Base-by-base conservation (phyloP, 2,797 vertebrate genomes). In the Notoglanidium macrostoma region DNA sequence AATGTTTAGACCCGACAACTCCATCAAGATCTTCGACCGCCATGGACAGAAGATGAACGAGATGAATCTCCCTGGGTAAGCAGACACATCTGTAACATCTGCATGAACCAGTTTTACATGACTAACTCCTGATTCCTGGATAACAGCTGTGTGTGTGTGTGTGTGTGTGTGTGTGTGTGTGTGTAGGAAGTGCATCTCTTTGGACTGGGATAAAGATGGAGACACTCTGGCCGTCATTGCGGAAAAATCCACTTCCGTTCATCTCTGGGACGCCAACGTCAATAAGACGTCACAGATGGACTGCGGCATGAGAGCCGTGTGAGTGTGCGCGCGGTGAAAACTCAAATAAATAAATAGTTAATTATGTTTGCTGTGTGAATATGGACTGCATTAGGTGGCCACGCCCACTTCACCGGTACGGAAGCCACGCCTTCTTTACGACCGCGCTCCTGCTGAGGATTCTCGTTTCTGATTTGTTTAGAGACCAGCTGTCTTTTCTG, bases 191-290 rank as follows among this genome's bases (percentile, higher is more conserved):
- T 99, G 96, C 92, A 91, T 98, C 88, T 95, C 95, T 79, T 96
- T 99, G 96, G 98, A 99, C 91, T 99, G 98, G 98, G 97, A 99
- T 94, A 99, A 98, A 91, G 97, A 99, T 87, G 98, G 98, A 76
- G 98, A 99, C 90, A 97, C 96, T 84, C 92, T 99, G 92, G 98
- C 98, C 49, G 94, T 98, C 85, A 97, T 99, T 92, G 96, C 98
- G 84, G 96, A 98, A 86, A 99, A 98, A 93, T 98, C 97, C 70
- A 97, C 95, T 91, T 94, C 92, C 72, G 95, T 99, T 92, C 96
- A 96, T 90, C 92, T 99, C 6, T 99, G 98, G 98, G 97, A 99
- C 91, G 96, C 98, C 11, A 99, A 97, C 90, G 96, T 97, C 86
- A 97, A 96, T 91, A 99, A 97, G 95, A 97, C 95, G 65, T 97